These are phyloP conservation scores for Latheticus oryzae DNA, from an alignment of 2,888 invertebrate genomes.

Conservation along the genomic window DNA sequence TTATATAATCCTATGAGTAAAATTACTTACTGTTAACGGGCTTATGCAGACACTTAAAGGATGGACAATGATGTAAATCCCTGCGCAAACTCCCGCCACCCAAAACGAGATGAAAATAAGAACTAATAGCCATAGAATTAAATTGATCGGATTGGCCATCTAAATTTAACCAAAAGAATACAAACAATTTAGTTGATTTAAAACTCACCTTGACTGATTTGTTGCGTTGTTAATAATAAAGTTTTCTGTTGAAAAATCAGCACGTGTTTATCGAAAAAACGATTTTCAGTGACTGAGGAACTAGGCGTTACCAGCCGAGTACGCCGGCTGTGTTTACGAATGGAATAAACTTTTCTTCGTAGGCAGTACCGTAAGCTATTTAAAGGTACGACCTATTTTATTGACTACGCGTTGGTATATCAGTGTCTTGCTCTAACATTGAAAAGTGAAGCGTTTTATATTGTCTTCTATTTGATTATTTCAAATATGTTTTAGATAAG, in stretches of 20 bases:
- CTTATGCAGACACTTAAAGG: conserved; percentile 78
- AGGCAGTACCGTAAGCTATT: conserved; percentile 46
- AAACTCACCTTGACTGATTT: conserved; percentile 19
- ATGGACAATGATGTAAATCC: conserved; percentile 75
- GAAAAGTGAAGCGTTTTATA: conserved; percentile 8
- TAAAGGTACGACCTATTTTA: conserved; percentile 38
- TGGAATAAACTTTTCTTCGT: conserved; percentile 33
- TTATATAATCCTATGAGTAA: too few relatives aligned
- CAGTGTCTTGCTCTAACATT: conserved; percentile 23
- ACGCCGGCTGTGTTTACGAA: conserved; percentile 32
- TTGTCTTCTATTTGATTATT: conserved; percentile 6
- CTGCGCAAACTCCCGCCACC: conserved; percentile 76
- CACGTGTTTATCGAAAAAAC: conserved; percentile 15
- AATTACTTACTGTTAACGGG: conserved; percentile 74
- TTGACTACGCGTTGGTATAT: conserved; percentile 36
- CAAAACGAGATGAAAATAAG: conserved; percentile 76
- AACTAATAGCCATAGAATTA: conserved; percentile 78
- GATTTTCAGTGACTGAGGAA: conserved; percentile 27
- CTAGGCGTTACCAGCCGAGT: conserved; percentile 37
- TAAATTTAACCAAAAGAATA: conserved; percentile 49
- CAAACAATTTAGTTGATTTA: too few relatives aligned
- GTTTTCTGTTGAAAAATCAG: not conserved
- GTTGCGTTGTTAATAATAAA: not conserved
- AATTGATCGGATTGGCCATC: conserved; percentile 76
- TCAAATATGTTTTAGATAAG: conserved; percentile 18